These are phyloP conservation scores for Toxonevra muliebris DNA, from an alignment of 2,888 invertebrate genomes.

Conservation along the genomic window DNA sequence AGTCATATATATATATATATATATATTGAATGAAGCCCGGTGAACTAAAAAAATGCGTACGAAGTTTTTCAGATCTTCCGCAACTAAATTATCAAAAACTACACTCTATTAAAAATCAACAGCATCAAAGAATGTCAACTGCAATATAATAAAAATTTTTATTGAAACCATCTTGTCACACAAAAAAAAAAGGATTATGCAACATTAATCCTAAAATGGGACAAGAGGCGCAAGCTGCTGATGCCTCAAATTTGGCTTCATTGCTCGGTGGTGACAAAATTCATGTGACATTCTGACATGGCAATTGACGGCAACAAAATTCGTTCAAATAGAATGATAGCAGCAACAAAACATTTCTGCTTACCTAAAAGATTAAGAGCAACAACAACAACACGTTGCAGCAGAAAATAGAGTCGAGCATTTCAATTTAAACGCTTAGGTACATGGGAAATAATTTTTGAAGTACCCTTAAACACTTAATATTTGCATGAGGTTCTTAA, in stretches of 20 bases:
- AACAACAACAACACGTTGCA: conserved; percentile 28
- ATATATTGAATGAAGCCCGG: too few relatives aligned
- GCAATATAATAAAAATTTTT: too few relatives aligned
- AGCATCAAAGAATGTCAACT: too few relatives aligned
- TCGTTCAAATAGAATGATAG: conserved; percentile 4
- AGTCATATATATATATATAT: too few relatives aligned
- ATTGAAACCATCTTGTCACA: too few relatives aligned
- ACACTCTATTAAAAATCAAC: too few relatives aligned
- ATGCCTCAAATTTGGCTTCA: conserved; percentile 12
- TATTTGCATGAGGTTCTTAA: conserved; percentile 55
- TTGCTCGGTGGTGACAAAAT: conserved; percentile 41
- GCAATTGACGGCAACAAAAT: conserved; percentile 49
- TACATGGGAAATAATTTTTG: conserved; percentile 62
- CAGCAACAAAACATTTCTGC: background rate
- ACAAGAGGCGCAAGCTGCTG: background rate
- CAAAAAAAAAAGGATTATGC: too few relatives aligned
- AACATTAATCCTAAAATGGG: too few relatives aligned
- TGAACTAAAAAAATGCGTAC: too few relatives aligned
- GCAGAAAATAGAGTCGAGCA: conserved; percentile 21
- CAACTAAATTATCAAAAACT: too few relatives aligned
- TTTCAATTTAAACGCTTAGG: conserved; percentile 36
- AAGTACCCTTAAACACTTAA: conserved; percentile 62
- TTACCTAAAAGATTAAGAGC: conserved; percentile 26
- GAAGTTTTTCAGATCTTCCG: too few relatives aligned
- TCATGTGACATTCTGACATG: conserved; percentile 52